Evolutionary conservation across 2,888 invertebrate species (phyloP).

Genomic region (Xanthorhoe spadicearia): DNA sequence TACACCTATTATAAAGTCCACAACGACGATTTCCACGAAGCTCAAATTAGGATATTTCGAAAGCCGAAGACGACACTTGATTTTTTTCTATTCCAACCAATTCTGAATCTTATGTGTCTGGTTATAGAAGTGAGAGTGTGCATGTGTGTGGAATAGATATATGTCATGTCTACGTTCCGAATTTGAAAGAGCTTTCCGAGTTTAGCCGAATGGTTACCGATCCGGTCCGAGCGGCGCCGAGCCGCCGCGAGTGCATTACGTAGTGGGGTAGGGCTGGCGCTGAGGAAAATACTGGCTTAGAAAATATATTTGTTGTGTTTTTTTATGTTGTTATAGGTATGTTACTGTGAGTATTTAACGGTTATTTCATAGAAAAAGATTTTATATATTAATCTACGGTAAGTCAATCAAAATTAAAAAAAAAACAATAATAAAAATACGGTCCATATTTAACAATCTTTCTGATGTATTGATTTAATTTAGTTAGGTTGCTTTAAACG

Average conservation of each 20-base stretch:
- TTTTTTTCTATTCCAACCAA: constrained; percentile 48
- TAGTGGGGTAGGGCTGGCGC: constrained; percentile 68
- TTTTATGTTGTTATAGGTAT: background rate
- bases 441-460: too few species aligned
- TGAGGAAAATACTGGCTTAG: constrained; percentile 48
- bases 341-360: too few species aligned
- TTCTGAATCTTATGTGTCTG: constrained; percentile 44
- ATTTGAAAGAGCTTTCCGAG: constrained; percentile 81
- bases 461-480: too few species aligned
- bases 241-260: constrained; percentile 80
- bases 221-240: constrained; percentile 82
- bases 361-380: too few species aligned
- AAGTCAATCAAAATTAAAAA: too few species aligned
- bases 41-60: constrained; percentile 81
- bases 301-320: constrained; percentile 3
- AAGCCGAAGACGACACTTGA: constrained; percentile 74
- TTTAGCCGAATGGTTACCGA: constrained; percentile 78
- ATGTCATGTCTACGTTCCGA: constrained; percentile 76
- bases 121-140: constrained; percentile 49
- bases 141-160: constrained; percentile 57
- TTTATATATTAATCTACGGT: too few species aligned
- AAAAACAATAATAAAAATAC: too few species aligned
- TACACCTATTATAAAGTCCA: constrained; percentile 44
- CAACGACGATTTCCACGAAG: constrained; percentile 46
- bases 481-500: too few species aligned